phyloP scores from a whole-genome alignment of 2,113 vertebrate species.

The Nanorana parkeri region DNA sequence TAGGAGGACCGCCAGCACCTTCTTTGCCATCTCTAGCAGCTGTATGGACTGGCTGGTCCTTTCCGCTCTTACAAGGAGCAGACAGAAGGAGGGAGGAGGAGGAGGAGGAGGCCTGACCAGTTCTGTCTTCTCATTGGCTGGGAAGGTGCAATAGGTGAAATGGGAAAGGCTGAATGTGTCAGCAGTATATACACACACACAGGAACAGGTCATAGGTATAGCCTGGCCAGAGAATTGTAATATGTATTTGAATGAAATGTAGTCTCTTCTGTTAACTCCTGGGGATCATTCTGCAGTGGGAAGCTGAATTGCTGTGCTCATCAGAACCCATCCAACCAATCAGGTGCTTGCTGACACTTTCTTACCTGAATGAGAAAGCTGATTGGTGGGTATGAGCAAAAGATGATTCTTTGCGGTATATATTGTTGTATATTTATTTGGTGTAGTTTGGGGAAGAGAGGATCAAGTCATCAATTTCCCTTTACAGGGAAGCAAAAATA shows the following conservation, averaged over 20 bases:
- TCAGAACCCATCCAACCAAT: too few relatives aligned
- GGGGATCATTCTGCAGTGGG: too few relatives aligned
- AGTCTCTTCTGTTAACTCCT: background rate
- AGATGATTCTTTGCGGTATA: too few relatives aligned
- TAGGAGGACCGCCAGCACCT: constrained; percentile 61
- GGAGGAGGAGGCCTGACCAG: background rate
- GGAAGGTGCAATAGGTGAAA: constrained; percentile 20
- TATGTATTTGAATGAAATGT: background rate
- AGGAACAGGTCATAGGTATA: background rate
- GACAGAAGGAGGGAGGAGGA: background rate
- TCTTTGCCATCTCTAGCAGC: constrained; percentile 56
- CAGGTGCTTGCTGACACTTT: too few relatives aligned
- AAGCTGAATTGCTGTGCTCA: too few relatives aligned
- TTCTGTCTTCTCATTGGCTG: background rate
- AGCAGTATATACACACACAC: too few relatives aligned
- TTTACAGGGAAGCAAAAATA: too few relatives aligned
- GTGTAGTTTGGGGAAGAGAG: too few relatives aligned
- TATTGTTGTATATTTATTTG: too few relatives aligned
- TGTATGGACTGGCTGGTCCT: background rate
- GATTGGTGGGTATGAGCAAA: too few relatives aligned
- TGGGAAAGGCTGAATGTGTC: background rate
- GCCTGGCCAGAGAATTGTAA: background rate
- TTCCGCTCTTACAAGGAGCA: constrained; percentile 35
- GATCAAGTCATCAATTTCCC: too few relatives aligned
- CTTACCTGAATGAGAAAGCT: too few relatives aligned